phyloP scores from a whole-genome alignment of 1,140 invertebrate species.

The Caerostris darwini region DNA sequence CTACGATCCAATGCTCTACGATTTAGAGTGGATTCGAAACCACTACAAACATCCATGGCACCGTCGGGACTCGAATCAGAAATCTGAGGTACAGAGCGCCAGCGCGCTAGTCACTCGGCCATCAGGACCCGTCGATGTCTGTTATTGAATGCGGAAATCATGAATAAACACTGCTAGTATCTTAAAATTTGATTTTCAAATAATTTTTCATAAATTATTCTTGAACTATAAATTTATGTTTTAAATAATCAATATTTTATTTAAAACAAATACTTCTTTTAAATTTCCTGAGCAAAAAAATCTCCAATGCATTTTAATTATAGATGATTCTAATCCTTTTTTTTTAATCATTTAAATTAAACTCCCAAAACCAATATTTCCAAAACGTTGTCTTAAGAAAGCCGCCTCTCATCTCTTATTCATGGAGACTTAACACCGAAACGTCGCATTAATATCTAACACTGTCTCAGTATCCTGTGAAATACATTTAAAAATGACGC shows the following conservation, averaged over 20 bases:
- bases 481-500: constrained; percentile 11
- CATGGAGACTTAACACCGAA: neutral
- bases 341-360: neutral
- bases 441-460: neutral
- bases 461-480: neutral
- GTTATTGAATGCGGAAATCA: too few species aligned
- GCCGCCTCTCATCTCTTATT: neutral
- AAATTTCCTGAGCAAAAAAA: neutral
- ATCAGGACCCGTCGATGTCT: too few species aligned
- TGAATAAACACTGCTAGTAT: too few species aligned
- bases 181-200: too few species aligned
- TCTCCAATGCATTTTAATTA: neutral
- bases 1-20: too few species aligned
- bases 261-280: neutral
- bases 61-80: too few species aligned
- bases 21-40: too few species aligned
- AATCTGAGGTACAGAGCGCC: too few species aligned
- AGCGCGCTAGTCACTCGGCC: too few species aligned
- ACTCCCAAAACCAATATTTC: neutral
- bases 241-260: neutral
- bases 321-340: neutral
- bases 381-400: neutral
- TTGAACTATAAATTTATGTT: too few species aligned
- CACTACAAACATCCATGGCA: too few species aligned
- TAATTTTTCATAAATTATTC: too few species aligned